Evolutionary conservation across 2,888 invertebrate species (phyloP).

Genomic region (Scrobipalpa costella): DNA sequence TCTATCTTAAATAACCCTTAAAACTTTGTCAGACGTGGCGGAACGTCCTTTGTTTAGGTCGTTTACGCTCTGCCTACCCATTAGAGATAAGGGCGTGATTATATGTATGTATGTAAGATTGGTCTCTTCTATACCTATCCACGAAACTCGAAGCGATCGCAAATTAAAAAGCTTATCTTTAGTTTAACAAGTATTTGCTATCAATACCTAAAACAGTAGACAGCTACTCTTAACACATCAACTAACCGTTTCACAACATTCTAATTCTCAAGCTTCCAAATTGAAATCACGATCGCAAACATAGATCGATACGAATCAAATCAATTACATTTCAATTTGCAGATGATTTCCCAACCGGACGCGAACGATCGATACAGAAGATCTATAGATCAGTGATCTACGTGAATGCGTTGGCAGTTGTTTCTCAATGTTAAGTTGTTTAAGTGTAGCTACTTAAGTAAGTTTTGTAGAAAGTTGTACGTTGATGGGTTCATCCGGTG

Average conservation of each 20-base stretch:
- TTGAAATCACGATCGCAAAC: slow-evolving; percentile 15
- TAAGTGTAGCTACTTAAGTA: slow-evolving; percentile 3
- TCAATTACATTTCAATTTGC: slow-evolving; percentile 25
- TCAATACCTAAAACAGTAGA: neutral
- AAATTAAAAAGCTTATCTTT: too few relatives aligned
- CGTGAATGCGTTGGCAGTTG: slow-evolving; percentile 1
- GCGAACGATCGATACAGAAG: slow-evolving; percentile 21
- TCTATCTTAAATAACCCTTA: too few relatives aligned
- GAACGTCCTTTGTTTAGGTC: too few relatives aligned
- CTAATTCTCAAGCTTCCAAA: neutral
- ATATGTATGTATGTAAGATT: too few relatives aligned
- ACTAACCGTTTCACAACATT: neutral
- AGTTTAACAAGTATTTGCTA: too few relatives aligned
- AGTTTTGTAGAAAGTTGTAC: neutral
- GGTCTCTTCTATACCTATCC: too few relatives aligned
- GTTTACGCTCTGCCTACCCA: too few relatives aligned
- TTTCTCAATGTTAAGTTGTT: slow-evolving; percentile 2
- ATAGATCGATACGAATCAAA: slow-evolving; percentile 27
- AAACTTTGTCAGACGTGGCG: too few relatives aligned
- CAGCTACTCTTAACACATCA: neutral
- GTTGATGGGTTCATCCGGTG: slow-evolving; percentile 3
- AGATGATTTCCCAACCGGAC: slow-evolving; percentile 28
- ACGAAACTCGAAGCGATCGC: too few relatives aligned
- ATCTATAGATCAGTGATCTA: slow-evolving; percentile 29
- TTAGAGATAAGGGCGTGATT: too few relatives aligned